Evolutionary conservation across 2,797 vertebrate genomes (phyloP).

Genomic region (Mionectes olivaceus): DNA sequence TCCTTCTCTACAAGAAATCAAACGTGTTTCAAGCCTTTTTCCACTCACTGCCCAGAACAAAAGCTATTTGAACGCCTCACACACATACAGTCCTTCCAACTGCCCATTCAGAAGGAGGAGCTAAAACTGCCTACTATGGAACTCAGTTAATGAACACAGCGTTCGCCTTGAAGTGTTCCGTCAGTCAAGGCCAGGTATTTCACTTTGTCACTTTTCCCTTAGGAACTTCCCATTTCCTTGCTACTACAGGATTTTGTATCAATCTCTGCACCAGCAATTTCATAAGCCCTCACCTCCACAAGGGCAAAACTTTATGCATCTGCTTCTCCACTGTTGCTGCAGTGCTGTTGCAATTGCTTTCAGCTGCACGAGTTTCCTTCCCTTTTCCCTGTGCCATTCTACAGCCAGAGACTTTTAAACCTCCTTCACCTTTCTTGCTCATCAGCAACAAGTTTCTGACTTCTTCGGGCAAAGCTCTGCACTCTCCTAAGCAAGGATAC

Average conservation of each 20-base stretch:
- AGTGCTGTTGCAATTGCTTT: not conserved
- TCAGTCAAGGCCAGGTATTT: not conserved
- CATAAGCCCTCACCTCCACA: not conserved
- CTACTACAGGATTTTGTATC: not conserved
- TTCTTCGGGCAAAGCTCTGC: not conserved
- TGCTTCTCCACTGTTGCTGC: not conserved
- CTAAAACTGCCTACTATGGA: not conserved
- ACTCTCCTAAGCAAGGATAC: not conserved
- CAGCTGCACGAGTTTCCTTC: not conserved
- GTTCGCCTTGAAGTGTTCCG: fast-evolving
- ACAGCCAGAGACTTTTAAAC: not conserved
- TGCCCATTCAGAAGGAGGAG: not conserved
- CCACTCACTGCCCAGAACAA: not conserved
- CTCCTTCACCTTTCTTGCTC: not conserved
- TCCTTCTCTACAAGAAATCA: not conserved
- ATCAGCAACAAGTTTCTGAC: not conserved
- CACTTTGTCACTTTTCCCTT: not conserved
- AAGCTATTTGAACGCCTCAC: not conserved
- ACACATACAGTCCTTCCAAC: not conserved
- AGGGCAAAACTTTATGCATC: not conserved
- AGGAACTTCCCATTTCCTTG: not conserved
- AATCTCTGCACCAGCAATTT: not conserved
- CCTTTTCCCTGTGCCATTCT: not conserved
- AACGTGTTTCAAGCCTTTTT: not conserved
- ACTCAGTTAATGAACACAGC: not conserved